A percentile compares a stretch with the other conserved stretches of the same genome.
Conservation (phyloP, 2,888 invertebrate species). For the Zhuqinia jingwanae region DNA sequence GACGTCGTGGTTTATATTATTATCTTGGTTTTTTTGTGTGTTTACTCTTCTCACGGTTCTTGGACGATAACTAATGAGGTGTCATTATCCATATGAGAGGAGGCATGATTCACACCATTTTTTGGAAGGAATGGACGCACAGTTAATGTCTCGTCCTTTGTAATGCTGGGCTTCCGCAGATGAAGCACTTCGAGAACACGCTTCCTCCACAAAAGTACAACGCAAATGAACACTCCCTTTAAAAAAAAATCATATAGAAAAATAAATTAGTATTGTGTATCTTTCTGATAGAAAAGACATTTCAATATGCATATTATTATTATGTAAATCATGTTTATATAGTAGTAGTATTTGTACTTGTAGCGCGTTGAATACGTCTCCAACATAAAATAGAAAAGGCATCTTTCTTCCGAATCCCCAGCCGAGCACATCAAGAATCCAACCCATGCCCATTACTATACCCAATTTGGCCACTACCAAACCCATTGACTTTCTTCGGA, state of each 20-base stretch:
- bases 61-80: constrained; percentile 77
- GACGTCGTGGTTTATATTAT: not conserved
- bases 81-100: constrained; percentile 71
- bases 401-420: constrained; percentile 75
- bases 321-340: no score
- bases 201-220: constrained; percentile 78
- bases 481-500: constrained; percentile 78
- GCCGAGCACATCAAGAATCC: constrained; percentile 78
- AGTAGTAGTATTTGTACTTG: no score
- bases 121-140: constrained; percentile 76
- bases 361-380: constrained; percentile 76
- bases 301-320: no score
- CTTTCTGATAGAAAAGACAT: no score
- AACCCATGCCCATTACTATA: constrained; percentile 79
- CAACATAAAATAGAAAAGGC: constrained; percentile 76
- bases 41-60: constrained; percentile 62
- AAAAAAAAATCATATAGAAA: constrained; percentile 32
- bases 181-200: constrained; percentile 78
- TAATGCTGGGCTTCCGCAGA: constrained; percentile 77
- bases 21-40: not conserved
- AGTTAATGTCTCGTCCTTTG: constrained; percentile 78
- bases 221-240: constrained; percentile 78
- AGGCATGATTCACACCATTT: constrained; percentile 56
- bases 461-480: constrained; percentile 79
- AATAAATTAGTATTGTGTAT: not conserved